Evolutionary conservation across 2,888 invertebrate species (phyloP), one percentile per base, ranked within the genome.

Genomic region (Gortyna flavago): DNA sequence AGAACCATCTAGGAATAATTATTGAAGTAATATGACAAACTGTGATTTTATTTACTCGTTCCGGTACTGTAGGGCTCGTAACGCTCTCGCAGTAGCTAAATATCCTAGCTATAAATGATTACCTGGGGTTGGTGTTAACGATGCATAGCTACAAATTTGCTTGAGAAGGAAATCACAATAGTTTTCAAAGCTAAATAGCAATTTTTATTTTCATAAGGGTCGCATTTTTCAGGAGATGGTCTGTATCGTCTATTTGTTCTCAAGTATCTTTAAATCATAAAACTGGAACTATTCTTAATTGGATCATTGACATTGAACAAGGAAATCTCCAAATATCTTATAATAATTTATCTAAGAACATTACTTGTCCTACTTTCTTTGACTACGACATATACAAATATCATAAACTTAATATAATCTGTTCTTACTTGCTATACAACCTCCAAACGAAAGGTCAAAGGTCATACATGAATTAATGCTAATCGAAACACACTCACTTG

Each of bases 401-500:
- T 78, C 77, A 73, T 81, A 61, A 79, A 87, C 71, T 77, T 79
- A 38, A 70, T 80, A 77, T 66, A 75, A 68, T 68, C 69, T 85
- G 59, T 77, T 78, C 35, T 48, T 75, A 66, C 73, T 70, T 76
- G 77, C 68, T 48, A 72, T 75, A 76, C 70, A 74, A 79, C 73
- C 74, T 89, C 65, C 41, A 73, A 75, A 64, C 59, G 48, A 72
- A 67, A 79, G 78, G 75, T 83, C 72, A 85, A 80, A 88, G 85
- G 75, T 88, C 78, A 79, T 85, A 80, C 77, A 83, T 79, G 81
- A 87, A 85, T 88, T 85, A 89, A 89, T 81, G 83, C 90, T 92
- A 93, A 93, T 93, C 93, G 92, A 91, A 89, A 91, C 87, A 86
- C 85, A 90, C 89, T 93, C 90, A 91, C 91, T 92, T 91, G 78